Evolutionary conservation across 2,797 vertebrate genomes (phyloP), one percentile per base, ranked within the genome.

Genomic region (Sciurus carolinensis): DNA sequence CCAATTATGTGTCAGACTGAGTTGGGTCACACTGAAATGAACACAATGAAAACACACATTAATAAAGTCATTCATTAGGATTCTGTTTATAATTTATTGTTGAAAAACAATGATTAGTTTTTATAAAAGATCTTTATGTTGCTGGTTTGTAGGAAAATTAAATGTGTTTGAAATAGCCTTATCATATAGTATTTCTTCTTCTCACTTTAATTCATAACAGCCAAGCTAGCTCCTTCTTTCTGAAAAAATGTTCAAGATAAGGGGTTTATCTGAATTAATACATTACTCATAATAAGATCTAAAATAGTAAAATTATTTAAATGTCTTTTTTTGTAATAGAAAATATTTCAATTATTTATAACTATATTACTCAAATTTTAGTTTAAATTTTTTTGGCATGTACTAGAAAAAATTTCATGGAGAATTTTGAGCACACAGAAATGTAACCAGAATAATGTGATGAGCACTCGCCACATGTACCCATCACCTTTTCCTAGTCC

Each of bases 111-210:
- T 71, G 57, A 62, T 69, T 90, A 54, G 7, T 30, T 95, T 96
- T 96, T 86, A 52, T 8, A 64, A 95, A 22, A 92, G 52, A 44
- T 92, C 62, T 96, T 94, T 59, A 87, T 95, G 69, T 44, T 67
- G 15, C 52, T 96, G 84, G 39, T 54, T 90, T 92, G 24, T 81
- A 80, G 90, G 66, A 93, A 91, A 95, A 71, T 81, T 39, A 89
- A 94, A 72, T 86, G 54, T 93, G 62, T 87, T 97, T 92, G n/a
- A 89, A 93, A 71, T 91, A 64, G 75, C 10, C 20, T 67, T 94
- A 69, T 13, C 22, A 28, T 84, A 18, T 44, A 80, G 1, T 79
- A 67, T 82, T 93, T 86, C 77, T 93, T 86, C 77, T 87, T 62
- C 28, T 54, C 50, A 81, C 62, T 96, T 95, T 77, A 84, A 76